phyloP scores from a whole-genome alignment of 2,797 vertebrate species.

The Geotria australis region DNA sequence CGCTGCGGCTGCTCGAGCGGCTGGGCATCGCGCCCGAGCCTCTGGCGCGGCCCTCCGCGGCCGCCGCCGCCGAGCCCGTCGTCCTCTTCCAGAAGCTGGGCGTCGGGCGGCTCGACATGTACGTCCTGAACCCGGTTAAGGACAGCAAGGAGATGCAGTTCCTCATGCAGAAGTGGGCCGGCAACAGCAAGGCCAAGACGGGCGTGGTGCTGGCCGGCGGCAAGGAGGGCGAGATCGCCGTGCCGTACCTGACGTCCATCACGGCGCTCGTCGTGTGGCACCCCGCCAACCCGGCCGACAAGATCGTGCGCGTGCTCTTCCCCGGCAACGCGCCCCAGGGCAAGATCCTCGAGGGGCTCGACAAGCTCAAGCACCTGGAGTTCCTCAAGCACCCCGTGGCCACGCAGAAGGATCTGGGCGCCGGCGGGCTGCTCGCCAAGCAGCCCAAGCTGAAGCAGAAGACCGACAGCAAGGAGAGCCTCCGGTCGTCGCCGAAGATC shows the following conservation, averaged over 20 bases:
- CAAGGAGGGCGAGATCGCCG: slow-evolving; percentile 92
- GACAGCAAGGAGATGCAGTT: slow-evolving; percentile 99
- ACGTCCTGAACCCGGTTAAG: slow-evolving; percentile 75
- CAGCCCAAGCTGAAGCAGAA: slow-evolving; percentile 79
- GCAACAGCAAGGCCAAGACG: slow-evolving; percentile 96
- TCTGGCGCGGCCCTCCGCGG: slow-evolving; percentile 50
- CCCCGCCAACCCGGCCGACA: slow-evolving; percentile 66
- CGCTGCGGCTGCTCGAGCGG: slow-evolving; percentile 63
- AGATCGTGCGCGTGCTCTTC: slow-evolving; percentile 83
- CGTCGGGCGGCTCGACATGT: slow-evolving; percentile 89
- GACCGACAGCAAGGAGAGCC: slow-evolving; percentile 86
- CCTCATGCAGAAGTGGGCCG: slow-evolving; percentile 96
- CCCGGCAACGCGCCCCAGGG: slow-evolving; percentile 95
- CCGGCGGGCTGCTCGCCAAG: slow-evolving; percentile 28
- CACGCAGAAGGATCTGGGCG: slow-evolving; percentile 39
- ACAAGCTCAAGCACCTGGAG: slow-evolving; percentile 81
- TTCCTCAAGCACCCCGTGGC: slow-evolving; percentile 74
- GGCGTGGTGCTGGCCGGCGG: slow-evolving; percentile 64
- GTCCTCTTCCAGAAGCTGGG: slow-evolving; percentile 93
- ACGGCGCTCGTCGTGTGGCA: slow-evolving; percentile 93
- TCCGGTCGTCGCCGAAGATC: slow-evolving; percentile 55
- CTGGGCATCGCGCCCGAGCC: slow-evolving; percentile 71
- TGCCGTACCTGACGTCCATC: slow-evolving; percentile 89
- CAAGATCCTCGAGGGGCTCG: slow-evolving; percentile 86
- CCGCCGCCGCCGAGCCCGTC: slow-evolving; percentile 71